Base-by-base conservation (phyloP, 2,113 vertebrate genomes). In the Trematomus loennbergii region DNA sequence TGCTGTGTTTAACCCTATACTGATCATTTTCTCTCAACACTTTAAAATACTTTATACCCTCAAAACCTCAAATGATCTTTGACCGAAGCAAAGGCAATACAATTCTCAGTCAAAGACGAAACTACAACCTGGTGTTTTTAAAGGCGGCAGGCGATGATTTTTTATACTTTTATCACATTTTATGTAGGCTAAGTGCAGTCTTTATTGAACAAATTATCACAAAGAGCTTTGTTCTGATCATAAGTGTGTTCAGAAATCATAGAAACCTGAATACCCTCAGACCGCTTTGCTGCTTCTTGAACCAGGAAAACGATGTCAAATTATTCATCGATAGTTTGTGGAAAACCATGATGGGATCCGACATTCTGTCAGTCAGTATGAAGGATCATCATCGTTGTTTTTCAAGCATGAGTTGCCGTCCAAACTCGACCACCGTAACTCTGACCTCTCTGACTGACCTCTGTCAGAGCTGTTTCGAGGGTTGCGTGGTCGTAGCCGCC, bases 401-500 rank as follows among this genome's bases (percentile, higher is more conserved):
- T 55, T 84, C 62, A 77, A 84, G 77, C 86, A 2, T 78, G 78
- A 87, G 61, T 72, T 48, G 75, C 25, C n/a, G 46, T 62, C 48
- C 20, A 10, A 2, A 9, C 17, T 40, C 25, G 2, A 4, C 63
- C 3, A 17, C 16, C 40, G 1, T 12, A 12, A 33, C 62, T 18
- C 3, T 18, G 85, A 68, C 83, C 66, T 83, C 63, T 67, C 12
- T 48, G 29, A 4, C 50, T 81, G 82, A 90, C 88, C 87, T 74
- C 81, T 82, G 84, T 85, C 85, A 57, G 43, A 8, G 7, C 50
- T 0, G 77, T 18, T 62, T 72, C 45, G 3, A 18, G 36, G 73
- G 48, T 66, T 1, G 3, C 0, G 3, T 20, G 9, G 13, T 33
- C 7, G n/a, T n/a, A n/a, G n/a, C n/a, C n/a, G 1, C 36, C 0